These are phyloP conservation scores for Phymastichus coffea DNA, from an alignment of 1,140 invertebrate genomes.

Conservation along the genomic window DNA sequence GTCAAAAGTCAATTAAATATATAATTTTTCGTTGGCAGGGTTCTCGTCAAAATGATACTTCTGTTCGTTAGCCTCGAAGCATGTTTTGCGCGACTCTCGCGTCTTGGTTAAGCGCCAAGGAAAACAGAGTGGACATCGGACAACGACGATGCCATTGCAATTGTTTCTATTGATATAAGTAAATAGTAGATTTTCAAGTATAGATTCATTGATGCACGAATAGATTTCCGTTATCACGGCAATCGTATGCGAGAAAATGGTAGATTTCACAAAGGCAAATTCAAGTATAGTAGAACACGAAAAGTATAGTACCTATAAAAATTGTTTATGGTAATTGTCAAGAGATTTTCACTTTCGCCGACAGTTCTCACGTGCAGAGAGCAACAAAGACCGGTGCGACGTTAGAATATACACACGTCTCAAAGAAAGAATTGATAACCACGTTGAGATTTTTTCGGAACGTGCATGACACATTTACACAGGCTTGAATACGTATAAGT, in stretches of 20 bases:
- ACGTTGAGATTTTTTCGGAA: not conserved
- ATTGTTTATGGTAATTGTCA: constrained; percentile 10
- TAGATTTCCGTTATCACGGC: too few relatives aligned
- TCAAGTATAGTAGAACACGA: not conserved
- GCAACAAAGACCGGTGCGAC: not conserved
- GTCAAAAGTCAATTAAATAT: too few relatives aligned
- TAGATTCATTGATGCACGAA: too few relatives aligned
- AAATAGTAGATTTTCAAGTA: too few relatives aligned
- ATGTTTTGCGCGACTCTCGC: constrained; percentile 2
- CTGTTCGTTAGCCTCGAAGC: not conserved
- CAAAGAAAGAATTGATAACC: constrained; percentile 5
- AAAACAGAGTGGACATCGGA: too few relatives aligned
- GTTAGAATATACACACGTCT: not conserved
- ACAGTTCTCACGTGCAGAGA: not conserved
- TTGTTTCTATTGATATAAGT: too few relatives aligned
- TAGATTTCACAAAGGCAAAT: not conserved
- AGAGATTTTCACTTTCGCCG: constrained; percentile 12
- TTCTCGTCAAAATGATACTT: not conserved
- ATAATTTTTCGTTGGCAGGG: too few relatives aligned
- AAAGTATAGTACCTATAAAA: not conserved
- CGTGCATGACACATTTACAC: too few relatives aligned
- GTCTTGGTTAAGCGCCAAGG: too few relatives aligned
- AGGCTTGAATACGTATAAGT: too few relatives aligned
- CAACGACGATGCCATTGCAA: too few relatives aligned
- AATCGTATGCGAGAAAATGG: too few relatives aligned